Evolutionary conservation across 23 tunicate species (phyloP).

Genomic region (Phallusia fumigata): DNA sequence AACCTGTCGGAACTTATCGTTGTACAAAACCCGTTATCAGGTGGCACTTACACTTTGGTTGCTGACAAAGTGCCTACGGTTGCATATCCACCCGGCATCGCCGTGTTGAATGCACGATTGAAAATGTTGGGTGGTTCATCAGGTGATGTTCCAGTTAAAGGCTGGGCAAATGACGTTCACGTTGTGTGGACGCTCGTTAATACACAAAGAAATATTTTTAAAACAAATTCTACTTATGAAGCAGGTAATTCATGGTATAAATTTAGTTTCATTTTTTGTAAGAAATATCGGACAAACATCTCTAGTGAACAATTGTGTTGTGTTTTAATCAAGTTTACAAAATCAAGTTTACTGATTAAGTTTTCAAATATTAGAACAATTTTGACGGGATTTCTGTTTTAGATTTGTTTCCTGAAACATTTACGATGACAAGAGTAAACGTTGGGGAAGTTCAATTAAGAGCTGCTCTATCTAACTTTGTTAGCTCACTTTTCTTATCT

Average conservation of each 20-base stretch:
- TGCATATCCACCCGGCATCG: background rate
- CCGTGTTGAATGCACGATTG: background rate
- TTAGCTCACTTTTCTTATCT: background rate
- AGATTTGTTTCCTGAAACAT: background rate
- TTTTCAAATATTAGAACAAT: too few relatives aligned
- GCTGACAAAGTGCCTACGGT: background rate
- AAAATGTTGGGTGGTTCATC: background rate
- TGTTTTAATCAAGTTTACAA: background rate
- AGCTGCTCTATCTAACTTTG: background rate
- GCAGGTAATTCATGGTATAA: background rate
- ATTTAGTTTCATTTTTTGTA: background rate
- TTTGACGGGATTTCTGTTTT: background rate
- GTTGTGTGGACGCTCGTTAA: background rate
- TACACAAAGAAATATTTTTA: background rate
- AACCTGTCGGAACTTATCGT: background rate
- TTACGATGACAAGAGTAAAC: background rate
- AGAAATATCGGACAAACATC: background rate
- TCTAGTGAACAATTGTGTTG: background rate
- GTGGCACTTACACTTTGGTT: background rate
- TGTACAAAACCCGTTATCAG: background rate
- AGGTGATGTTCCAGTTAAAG: background rate
- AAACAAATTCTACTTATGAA: background rate
- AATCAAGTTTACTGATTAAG: too few relatives aligned
- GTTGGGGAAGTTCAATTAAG: background rate
- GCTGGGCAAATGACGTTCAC: slow-evolving; percentile 6